Evolutionary conservation across 2,797 vertebrate species (phyloP), one percentile per base, ranked within the genome.

Genomic region (Discoglossus pictus): DNA sequence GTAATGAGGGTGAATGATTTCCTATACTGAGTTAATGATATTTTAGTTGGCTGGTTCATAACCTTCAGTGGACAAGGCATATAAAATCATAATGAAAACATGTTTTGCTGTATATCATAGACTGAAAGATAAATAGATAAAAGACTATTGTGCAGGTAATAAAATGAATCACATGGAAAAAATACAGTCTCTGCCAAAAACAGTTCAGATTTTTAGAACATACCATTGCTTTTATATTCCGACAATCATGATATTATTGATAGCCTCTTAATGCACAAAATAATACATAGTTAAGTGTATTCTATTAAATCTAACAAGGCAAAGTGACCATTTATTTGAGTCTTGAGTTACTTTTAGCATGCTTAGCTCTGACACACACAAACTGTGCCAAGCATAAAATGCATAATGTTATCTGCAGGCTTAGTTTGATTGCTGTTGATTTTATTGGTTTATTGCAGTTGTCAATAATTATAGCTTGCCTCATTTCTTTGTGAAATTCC

Each of bases 1-100:
- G 46, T 71, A 71, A 64, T 71, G 68, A 71, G 61, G 61, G 61
- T 71, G 68, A 71, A 65, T 71, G 68, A 71, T 71, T 71, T 71
- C 61, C 68, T 71, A 71, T 71, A 71, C 53, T 13, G 53, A 71
- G 53, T 71, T 71, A 71, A 71, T 71, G 61, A 71, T 71, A 71
- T 71, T 71, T 71, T 71, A 71, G 61, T 71, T 71, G 68, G 68
- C 54, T 71, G 68, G 68, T 71, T 65, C 68, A 65, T 59, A 64
- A 71, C 61, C 61, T 64, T 71, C 61, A 64, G 52, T 71, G 68
- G 68, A 71, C 61, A 71, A 71, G 68, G 44, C 53, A 71, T 71
- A 65, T 71, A 64, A 71, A 71, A 71, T 71, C 27, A 59, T 64
- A 71, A 59, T 71, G 61, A 71, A 71, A 71, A 71, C 68, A 71